Evolutionary conservation across 2,797 vertebrate genomes (phyloP).

Genomic region (Coilia nasus): DNA sequence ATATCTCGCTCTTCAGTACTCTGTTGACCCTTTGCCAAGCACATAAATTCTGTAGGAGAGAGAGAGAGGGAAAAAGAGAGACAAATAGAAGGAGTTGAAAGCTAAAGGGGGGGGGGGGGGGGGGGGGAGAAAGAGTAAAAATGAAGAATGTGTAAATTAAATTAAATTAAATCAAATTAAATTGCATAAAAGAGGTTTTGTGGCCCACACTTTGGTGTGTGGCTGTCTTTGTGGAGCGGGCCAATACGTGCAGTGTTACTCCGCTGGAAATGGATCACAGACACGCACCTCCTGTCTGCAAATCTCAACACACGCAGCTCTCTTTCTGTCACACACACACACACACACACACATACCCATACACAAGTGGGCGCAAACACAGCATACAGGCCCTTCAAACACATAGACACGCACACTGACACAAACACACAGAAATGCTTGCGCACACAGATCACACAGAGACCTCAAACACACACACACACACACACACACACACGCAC

Average conservation of each 20-base stretch:
- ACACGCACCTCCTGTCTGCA: background rate
- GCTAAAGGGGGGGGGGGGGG: background rate
- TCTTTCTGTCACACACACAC: no score
- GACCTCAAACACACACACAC: no score
- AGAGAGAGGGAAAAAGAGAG: no score
- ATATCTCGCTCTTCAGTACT: conserved; percentile 1
- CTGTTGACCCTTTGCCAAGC: conserved; percentile 6
- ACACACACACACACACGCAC: background rate
- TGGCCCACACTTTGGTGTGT: background rate
- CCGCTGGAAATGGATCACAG: background rate
- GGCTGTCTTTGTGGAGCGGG: background rate
- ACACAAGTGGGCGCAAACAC: no score
- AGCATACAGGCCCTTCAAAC: no score
- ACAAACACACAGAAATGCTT: no score
- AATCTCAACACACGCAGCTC: background rate
- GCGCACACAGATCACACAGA: no score
- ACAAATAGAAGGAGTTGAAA: no score
- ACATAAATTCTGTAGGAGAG: conserved; percentile 27
- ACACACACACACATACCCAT: no score
- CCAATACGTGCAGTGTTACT: background rate
- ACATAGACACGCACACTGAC: no score
- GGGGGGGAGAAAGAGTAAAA: background rate
- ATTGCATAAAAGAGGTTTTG: background rate
- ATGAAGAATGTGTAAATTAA: background rate
- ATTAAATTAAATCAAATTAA: no score